Percentiles rank a stretch among this genome's conserved stretches.
phyloP scores from a whole-genome alignment of 1,140 invertebrate species.

The Spodoptera litura region DNA sequence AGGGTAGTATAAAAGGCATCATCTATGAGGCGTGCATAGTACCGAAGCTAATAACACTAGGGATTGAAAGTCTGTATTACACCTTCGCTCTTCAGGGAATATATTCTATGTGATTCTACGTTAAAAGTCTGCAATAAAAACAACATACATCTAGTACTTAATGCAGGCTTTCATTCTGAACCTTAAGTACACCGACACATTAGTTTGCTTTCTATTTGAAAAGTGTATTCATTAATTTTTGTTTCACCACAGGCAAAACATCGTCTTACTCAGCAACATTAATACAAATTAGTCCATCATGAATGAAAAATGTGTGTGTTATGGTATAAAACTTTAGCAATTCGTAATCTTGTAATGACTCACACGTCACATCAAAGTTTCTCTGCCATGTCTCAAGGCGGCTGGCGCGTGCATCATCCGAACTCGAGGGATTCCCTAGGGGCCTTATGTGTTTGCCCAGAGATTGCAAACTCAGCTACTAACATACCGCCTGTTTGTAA shows the following conservation, averaged over 20 bases:
- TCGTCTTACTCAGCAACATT: neutral
- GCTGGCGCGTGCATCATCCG: conserved; percentile 51
- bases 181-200: no score
- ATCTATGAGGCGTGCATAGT: no score
- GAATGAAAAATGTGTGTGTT: neutral
- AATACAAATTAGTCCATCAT: conserved; percentile 8
- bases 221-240: no score
- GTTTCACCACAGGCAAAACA: neutral
- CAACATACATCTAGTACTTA: no score
- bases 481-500: conserved; percentile 67
- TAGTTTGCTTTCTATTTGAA: no score
- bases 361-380: conserved; percentile 59
- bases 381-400: conserved; percentile 47
- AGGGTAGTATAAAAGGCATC: no score
- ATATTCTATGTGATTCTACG: no score
- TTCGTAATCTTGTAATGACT: conserved; percentile 48
- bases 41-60: no score
- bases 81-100: no score
- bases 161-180: no score
- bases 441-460: conserved; percentile 63
- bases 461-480: conserved; percentile 68
- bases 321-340: conserved; percentile 37
- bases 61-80: no score
- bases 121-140: no score
- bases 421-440: conserved; percentile 56